phyloP scores from a whole-genome alignment of 2,888 invertebrate species.

The Dolichomitus sp. region DNA sequence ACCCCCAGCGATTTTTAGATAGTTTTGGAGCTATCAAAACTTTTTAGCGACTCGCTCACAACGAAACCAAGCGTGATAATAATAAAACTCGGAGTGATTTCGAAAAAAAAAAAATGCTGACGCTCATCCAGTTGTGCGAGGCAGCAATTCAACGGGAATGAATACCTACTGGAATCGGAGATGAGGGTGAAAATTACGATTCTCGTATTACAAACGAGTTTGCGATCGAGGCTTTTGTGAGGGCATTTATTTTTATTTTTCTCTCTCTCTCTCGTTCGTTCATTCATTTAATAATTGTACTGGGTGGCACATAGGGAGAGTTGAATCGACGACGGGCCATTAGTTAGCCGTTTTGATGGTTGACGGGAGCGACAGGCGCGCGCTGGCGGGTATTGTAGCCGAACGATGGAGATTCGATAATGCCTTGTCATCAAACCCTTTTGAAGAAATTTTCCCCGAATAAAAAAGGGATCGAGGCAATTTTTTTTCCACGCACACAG shows the following conservation, averaged over 20 bases:
- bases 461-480: slow-evolving; percentile 46
- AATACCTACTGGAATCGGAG: slow-evolving; percentile 34
- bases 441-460: slow-evolving; percentile 55
- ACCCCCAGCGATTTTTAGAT: slow-evolving; percentile 44
- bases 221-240: slow-evolving; percentile 53
- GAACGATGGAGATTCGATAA: slow-evolving; percentile 58
- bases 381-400: slow-evolving; percentile 41
- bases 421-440: slow-evolving; percentile 67
- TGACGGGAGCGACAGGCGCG: slow-evolving; percentile 57
- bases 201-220: slow-evolving; percentile 62
- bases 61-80: slow-evolving; percentile 10
- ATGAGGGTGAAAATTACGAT: slow-evolving; percentile 63
- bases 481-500: slow-evolving; percentile 43
- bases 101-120: slow-evolving; percentile 48
- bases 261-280: slow-evolving; percentile 3
- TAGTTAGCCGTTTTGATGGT: slow-evolving; percentile 65
- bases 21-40: slow-evolving; percentile 42
- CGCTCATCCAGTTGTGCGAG: slow-evolving; percentile 33
- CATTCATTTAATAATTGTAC: slow-evolving; percentile 65
- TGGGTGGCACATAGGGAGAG: slow-evolving; percentile 38
- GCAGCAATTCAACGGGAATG: slow-evolving; percentile 42
- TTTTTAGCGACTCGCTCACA: slow-evolving; percentile 41
- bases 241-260: slow-evolving; percentile 24
- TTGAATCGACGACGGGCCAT: slow-evolving; percentile 68
- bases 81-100: slow-evolving; percentile 51